Evolutionary conservation across 2,888 invertebrate species (phyloP).

Genomic region (Tricholauxania praeusta): DNA sequence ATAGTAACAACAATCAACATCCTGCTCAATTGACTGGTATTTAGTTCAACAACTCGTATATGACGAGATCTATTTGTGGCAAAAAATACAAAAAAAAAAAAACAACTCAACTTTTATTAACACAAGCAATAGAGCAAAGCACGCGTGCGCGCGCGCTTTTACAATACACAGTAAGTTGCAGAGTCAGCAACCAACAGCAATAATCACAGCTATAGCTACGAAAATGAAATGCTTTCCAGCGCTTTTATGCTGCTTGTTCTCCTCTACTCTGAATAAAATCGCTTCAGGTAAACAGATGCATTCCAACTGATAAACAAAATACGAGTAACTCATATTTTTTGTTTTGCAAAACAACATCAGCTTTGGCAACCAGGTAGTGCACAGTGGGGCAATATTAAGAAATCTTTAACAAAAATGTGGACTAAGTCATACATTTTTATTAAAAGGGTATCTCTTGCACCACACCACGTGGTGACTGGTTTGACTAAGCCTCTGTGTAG

Average conservation of each 20-base stretch:
- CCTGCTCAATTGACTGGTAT: conserved; percentile 15
- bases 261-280: conserved; percentile 46
- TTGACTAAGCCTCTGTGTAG: no score
- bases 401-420: no score
- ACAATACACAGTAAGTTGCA: conserved; percentile 24
- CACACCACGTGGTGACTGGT: no score
- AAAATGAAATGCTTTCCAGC: conserved; percentile 50
- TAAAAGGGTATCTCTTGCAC: no score
- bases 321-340: conserved; percentile 53
- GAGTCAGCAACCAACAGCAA: conserved; percentile 35
- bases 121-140: conserved; percentile 5
- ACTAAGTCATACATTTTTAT: no score
- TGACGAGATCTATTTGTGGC: neutral
- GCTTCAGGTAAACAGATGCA: conserved; percentile 67
- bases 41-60: conserved; percentile 12
- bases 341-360: conserved; percentile 17
- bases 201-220: conserved; percentile 9
- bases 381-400: no score
- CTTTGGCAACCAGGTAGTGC: neutral
- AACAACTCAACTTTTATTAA: conserved; percentile 9
- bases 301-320: conserved; percentile 63
- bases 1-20: neutral
- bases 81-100: neutral
- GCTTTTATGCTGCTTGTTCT: conserved; percentile 38
- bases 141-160: conserved; percentile 25